Evolutionary conservation across 2,888 invertebrate genomes (phyloP).

Genomic region (Himalopsyche kuldschensis): DNA sequence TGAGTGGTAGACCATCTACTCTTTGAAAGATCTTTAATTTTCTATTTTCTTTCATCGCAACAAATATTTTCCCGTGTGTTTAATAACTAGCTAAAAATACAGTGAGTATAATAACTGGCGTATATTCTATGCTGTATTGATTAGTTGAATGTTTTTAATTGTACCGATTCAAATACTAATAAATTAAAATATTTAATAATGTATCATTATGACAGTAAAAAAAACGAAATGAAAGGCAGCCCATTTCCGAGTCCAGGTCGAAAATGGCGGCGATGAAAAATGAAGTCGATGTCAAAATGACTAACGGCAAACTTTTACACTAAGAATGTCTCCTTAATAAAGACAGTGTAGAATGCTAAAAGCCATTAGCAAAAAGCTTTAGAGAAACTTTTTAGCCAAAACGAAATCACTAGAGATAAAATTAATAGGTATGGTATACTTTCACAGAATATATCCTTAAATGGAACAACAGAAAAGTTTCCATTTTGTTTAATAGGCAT

Average conservation of each 20-base stretch:
- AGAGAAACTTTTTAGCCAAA: neutral
- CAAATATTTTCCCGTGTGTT: too few species aligned
- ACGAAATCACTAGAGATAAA: neutral
- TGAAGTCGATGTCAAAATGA: neutral
- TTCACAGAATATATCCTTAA: neutral
- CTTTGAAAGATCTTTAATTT: too few species aligned
- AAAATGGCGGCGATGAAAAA: neutral
- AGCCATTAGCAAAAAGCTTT: neutral
- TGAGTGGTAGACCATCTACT: too few species aligned
- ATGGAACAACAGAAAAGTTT: neutral
- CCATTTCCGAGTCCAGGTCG: neutral
- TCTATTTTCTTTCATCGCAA: too few species aligned
- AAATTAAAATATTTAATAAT: too few species aligned
- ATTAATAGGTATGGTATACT: neutral
- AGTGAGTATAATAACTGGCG: too few species aligned
- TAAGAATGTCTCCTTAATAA: neutral
- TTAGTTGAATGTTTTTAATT: too few species aligned
- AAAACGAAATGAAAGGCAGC: too few species aligned
- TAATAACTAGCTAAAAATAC: too few species aligned
- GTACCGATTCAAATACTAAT: too few species aligned
- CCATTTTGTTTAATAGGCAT: neutral
- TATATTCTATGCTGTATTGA: too few species aligned
- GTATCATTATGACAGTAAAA: too few species aligned
- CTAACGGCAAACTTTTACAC: neutral
- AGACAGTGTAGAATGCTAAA: neutral